Evolutionary conservation across 2,888 invertebrate genomes (phyloP).

Genomic region (Oxytorus armatus): DNA sequence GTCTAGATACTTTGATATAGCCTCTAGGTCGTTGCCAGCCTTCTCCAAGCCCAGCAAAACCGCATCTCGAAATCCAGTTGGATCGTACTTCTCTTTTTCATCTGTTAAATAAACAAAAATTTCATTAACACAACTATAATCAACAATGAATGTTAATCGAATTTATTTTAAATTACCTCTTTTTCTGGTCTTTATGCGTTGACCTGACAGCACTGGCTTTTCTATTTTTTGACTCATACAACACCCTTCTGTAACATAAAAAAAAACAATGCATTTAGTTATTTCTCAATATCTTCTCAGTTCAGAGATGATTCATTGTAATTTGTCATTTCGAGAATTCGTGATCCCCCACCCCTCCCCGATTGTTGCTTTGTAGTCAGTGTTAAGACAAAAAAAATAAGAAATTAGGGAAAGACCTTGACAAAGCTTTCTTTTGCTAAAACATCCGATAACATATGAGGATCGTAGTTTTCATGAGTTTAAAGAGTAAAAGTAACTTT

Average conservation of each 20-base stretch:
- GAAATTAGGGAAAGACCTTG: constrained; percentile 30
- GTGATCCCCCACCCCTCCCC: background rate
- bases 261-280: constrained; percentile 54
- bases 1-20: constrained; percentile 97
- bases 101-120: constrained; percentile 86
- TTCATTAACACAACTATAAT: constrained; percentile 75
- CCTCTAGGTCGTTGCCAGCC: constrained; percentile 97
- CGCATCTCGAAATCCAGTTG: constrained; percentile 98
- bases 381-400: background rate
- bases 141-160: background rate
- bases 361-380: constrained; percentile 7
- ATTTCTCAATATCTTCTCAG: constrained; percentile 43
- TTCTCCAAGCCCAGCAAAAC: constrained; percentile 97
- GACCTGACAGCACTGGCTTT: constrained; percentile 99
- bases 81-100: constrained; percentile 99
- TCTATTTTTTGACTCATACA: constrained; percentile 99
- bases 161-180: constrained; percentile 89
- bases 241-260: constrained; percentile 90
- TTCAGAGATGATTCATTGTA: constrained; percentile 30
- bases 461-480: too few relatives aligned
- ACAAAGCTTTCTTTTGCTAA: constrained; percentile 7
- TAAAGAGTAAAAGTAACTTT: too few relatives aligned
- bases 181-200: constrained; percentile 99
- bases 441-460: constrained; percentile 20
- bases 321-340: constrained; percentile 14